Evolutionary conservation across 2,888 invertebrate species (phyloP).

Genomic region (Drosophila barbarae): DNA sequence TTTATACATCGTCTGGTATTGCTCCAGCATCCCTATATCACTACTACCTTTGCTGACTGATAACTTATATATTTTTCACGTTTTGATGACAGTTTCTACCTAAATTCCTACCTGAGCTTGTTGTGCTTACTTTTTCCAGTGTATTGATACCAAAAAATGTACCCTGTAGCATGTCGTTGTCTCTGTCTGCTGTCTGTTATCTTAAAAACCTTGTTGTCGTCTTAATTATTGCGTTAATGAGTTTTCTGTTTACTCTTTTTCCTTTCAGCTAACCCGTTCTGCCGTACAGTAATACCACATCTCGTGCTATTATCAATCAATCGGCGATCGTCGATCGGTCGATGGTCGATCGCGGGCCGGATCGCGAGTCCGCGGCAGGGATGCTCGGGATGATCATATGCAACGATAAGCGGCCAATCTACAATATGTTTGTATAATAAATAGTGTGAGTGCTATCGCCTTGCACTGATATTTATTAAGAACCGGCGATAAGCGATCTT

Average conservation of each 20-base stretch:
- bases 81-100: not conserved
- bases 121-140: not conserved
- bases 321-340: constrained; percentile 57
- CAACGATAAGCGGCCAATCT: constrained; percentile 57
- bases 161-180: constrained; percentile 59
- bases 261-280: constrained; percentile 62
- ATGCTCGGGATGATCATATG: constrained; percentile 59
- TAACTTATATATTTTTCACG: not conserved
- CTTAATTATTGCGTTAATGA: constrained; percentile 78
- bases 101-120: not conserved
- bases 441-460: constrained; percentile 73
- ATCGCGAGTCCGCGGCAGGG: constrained; percentile 54
- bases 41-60: not conserved
- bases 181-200: constrained; percentile 58
- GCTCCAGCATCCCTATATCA: no score
- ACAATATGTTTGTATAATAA: constrained; percentile 62
- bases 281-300: constrained; percentile 54
- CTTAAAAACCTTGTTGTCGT: constrained; percentile 78
- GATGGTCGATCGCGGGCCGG: constrained; percentile 46
- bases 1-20: no score
- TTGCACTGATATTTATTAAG: constrained; percentile 65
- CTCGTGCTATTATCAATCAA: constrained; percentile 73
- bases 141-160: constrained; percentile 24
- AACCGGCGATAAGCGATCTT: constrained; percentile 68
- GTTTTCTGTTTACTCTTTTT: constrained; percentile 73